Evolutionary conservation across 2,113 vertebrate species (phyloP), one percentile per base, ranked within the genome.

Genomic region (Columba janthina): DNA sequence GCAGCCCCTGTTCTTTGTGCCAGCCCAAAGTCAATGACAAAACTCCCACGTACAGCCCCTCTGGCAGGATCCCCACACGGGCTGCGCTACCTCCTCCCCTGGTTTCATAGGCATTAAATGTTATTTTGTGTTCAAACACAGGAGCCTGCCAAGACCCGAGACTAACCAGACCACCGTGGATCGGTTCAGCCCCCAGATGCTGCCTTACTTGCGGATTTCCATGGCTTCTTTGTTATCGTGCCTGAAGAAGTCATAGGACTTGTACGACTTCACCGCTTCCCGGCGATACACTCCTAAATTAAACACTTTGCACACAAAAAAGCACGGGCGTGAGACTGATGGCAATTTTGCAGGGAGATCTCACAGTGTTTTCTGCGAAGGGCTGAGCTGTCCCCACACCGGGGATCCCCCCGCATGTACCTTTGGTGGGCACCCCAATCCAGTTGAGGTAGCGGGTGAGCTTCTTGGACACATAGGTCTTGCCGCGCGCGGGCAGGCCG

Each of bases 371-470:
- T 25, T 21, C 3, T 5, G 48, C 34, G 6, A 36, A 7, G 58
- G 56, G 62, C 66, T 46, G 58, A 56, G 34, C 3, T 4, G 5
- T 1, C 19, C 79, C 67, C 17, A 0, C 40, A 0, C 19, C 1
- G 1, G 5, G 40, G 2, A 46, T 19, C 44, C 8, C 7, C 19
- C 46, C 15, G 3, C 82, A 79, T 97, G 15, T 96, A 99, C 99
- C 99, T 98, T 99, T 99, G 40, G 99, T 99, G 77, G 99, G 99
- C 82, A 99, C 99, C 57, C 99, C 99, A 38, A 99, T 99, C 99
- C 99, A 99, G 97, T 99, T 99, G 97, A 99, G 99, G 97, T 99
- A 99, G 56, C 99, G 99, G 4, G 99, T 99, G 91, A 99, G 98
- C 89, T 99, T 99, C 98, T 99, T 99, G 42, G 99, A 99, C 97